Percentiles rank a stretch among this genome's conserved stretches.
Conservation (phyloP, 2,113 vertebrate species). For the Syrrhaptes paradoxus region DNA sequence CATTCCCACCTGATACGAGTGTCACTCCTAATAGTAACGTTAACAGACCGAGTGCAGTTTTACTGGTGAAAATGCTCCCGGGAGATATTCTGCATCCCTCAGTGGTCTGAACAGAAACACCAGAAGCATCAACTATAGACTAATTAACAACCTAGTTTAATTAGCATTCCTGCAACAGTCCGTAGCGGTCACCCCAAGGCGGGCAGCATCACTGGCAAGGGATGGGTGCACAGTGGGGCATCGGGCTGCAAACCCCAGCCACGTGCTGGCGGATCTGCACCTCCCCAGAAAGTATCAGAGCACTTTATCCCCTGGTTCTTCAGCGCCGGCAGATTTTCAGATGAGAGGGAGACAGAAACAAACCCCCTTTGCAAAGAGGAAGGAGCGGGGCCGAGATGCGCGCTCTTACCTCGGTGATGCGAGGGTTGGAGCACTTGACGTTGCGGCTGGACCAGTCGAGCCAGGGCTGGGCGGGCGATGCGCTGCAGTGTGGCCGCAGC, state of each 20-base stretch:
- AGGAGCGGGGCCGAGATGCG: accelerated
- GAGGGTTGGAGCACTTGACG: conserved; percentile 97
- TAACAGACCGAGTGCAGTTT: background rate
- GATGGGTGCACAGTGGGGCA: background rate
- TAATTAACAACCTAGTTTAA: conserved; percentile 83
- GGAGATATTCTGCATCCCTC: conserved; percentile 46
- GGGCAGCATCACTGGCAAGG: background rate
- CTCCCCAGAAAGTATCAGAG: background rate
- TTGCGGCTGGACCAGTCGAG: conserved; percentile 90
- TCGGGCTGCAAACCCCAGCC: background rate
- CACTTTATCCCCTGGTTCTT: background rate
- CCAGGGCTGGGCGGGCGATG: conserved; percentile 84
- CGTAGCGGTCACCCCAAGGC: conserved; percentile 10
- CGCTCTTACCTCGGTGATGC: conserved; percentile 90
- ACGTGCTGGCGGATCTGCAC: background rate
- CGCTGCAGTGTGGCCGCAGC: conserved; percentile 84
- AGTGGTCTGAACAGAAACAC: conserved; percentile 27
- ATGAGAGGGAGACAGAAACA: too few relatives aligned
- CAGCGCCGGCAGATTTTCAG: accelerated
- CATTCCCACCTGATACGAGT: background rate
- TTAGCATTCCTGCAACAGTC: conserved; percentile 70
- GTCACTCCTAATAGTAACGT: background rate
- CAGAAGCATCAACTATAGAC: conserved; percentile 78
- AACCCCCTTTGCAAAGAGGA: accelerated
- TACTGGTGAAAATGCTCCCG: background rate